Percentiles rank a stretch among this genome's conserved stretches.
These are phyloP conservation scores for Silurus aristotelis DNA, from an alignment of 2,797 vertebrate genomes.

Conservation along the genomic window DNA sequence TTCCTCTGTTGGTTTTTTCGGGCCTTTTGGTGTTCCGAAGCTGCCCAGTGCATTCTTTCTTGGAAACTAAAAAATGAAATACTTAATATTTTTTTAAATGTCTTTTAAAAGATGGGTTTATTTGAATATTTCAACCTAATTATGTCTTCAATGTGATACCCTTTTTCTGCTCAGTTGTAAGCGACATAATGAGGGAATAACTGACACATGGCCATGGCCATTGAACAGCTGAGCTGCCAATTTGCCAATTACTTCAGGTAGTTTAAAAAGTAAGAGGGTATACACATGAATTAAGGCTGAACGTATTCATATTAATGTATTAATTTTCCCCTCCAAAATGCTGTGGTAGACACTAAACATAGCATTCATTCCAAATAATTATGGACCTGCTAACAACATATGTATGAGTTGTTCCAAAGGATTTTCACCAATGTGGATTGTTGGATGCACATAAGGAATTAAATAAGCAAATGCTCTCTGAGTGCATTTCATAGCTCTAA, in stretches of 20 bases:
- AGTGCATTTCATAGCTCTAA: constrained; percentile 39
- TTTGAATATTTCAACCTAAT: too few relatives aligned
- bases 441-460: not conserved
- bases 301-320: not conserved
- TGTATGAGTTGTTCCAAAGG: not conserved
- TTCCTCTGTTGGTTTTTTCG: not conserved
- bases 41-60: not conserved
- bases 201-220: too few relatives aligned
- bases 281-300: not conserved
- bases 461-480: not conserved
- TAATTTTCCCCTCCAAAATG: not conserved
- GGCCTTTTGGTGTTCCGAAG: not conserved
- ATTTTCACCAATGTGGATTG: not conserved
- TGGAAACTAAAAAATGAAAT: too few relatives aligned
- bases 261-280: too few relatives aligned
- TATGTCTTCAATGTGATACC: too few relatives aligned
- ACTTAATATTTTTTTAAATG: too few relatives aligned
- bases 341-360: not conserved
- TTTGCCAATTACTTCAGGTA: too few relatives aligned
- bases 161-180: too few relatives aligned
- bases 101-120: too few relatives aligned
- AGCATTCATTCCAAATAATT: not conserved
- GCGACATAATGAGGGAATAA: too few relatives aligned
- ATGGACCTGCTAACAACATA: not conserved
- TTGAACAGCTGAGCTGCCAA: too few relatives aligned